Evolutionary conservation across 2,113 vertebrate species (phyloP).

Genomic region (Poeciliopsis retropinna): DNA sequence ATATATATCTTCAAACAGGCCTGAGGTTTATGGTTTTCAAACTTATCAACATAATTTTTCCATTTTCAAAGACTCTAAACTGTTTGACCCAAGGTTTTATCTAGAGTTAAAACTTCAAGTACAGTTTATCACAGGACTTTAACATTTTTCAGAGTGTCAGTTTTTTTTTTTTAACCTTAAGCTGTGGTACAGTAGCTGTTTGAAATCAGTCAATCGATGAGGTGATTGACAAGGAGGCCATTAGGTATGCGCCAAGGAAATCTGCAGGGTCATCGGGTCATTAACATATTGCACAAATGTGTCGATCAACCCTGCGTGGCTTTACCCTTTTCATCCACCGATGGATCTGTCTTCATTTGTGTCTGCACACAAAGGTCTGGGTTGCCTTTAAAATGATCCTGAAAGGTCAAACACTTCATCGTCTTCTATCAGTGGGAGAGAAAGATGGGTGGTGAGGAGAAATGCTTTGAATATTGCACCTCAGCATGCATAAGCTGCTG

Average conservation of each 20-base stretch:
- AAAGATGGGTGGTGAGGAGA: constrained; percentile 46
- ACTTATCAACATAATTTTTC: constrained; percentile 11
- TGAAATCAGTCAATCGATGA: constrained; percentile 66
- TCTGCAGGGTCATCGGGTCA: constrained; percentile 60
- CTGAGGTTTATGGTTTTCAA: constrained; percentile 19
- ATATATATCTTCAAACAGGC: constrained; percentile 1
- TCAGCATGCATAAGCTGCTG: constrained; percentile 68
- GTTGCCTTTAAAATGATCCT: constrained; percentile 76
- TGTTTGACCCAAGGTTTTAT: constrained; percentile 31
- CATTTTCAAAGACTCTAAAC: constrained; percentile 6
- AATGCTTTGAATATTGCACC: constrained; percentile 73
- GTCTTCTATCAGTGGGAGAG: constrained; percentile 61
- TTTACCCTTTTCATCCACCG: constrained; percentile 82
- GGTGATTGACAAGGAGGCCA: constrained; percentile 64
- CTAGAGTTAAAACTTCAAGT: constrained; percentile 4
- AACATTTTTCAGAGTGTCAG: constrained; percentile 28
- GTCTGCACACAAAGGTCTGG: constrained; percentile 78
- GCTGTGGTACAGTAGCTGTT: constrained; percentile 40
- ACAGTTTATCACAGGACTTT: constrained; percentile 36
- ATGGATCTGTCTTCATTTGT: constrained; percentile 80
- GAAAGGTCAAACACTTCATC: constrained; percentile 80
- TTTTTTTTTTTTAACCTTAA: constrained; percentile 31
- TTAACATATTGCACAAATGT: constrained; percentile 75
- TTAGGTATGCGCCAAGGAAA: constrained; percentile 69
- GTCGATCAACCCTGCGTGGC: constrained; percentile 68